Percentiles rank a stretch among this genome's conserved stretches.
Evolutionary conservation across 2,113 vertebrate species (phyloP).

Genomic region (Riparia riparia): DNA sequence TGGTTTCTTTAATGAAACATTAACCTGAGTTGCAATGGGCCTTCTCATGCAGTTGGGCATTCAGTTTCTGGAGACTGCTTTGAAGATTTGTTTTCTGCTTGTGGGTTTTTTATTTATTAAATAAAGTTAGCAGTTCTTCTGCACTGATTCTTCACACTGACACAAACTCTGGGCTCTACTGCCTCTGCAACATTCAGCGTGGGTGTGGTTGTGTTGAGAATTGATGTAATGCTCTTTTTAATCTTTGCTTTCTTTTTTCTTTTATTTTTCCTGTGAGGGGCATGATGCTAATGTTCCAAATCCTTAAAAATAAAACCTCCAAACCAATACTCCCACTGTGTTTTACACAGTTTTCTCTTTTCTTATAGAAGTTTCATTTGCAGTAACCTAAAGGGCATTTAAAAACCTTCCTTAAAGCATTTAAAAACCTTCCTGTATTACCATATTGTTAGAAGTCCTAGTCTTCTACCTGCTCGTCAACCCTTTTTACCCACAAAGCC

Average conservation of each 20-base stretch:
- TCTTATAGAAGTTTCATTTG: neutral
- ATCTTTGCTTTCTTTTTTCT: neutral
- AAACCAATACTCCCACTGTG: fast-evolving
- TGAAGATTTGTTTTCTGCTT: neutral
- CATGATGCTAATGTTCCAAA: neutral
- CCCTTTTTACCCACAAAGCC: neutral
- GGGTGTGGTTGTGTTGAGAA: neutral
- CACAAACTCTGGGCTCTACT: neutral
- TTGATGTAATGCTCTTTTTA: neutral
- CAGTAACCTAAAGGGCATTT: neutral
- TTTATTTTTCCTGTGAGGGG: neutral
- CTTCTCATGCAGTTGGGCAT: neutral
- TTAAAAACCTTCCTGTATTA: neutral
- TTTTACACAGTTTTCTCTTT: neutral
- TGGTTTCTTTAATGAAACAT: neutral
- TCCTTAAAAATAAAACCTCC: neutral
- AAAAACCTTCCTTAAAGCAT: neutral
- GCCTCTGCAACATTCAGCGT: neutral
- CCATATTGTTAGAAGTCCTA: neutral
- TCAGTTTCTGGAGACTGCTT: neutral
- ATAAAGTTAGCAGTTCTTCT: neutral
- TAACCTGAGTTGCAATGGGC: neutral
- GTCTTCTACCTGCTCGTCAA: neutral
- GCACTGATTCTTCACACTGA: neutral
- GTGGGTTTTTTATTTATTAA: neutral